Evolutionary conservation across 2,888 invertebrate species (phyloP).

Genomic region (Caenorhabditis macrosperma): DNA sequence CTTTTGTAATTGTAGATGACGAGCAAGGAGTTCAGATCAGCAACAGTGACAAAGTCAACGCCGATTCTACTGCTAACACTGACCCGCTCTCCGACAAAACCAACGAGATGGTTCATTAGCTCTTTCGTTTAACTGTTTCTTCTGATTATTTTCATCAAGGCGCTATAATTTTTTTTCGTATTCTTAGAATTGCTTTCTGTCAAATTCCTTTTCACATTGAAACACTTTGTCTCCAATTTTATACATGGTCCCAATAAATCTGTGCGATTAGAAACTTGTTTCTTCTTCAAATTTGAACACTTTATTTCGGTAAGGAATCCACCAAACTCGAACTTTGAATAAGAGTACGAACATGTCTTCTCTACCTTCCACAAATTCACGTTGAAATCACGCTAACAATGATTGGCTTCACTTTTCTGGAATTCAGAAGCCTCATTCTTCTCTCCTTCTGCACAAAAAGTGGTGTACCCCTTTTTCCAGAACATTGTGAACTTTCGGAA

Average conservation of each 20-base stretch:
- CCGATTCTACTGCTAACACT: background rate
- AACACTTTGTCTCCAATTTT: no score
- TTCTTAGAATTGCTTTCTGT: background rate
- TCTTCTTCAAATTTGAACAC: no score
- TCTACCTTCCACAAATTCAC: no score
- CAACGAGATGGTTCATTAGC: constrained; percentile 40
- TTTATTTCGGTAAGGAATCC: no score
- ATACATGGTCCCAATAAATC: background rate
- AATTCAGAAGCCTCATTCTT: no score
- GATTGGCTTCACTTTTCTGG: no score
- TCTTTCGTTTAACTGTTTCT: background rate
- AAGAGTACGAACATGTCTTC: no score
- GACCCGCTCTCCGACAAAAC: constrained; percentile 55
- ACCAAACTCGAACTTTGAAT: no score
- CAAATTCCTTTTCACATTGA: background rate
- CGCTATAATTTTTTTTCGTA: no score
- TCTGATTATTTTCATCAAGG: background rate
- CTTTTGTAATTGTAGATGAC: constrained; percentile 39
- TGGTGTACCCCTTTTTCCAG: background rate
- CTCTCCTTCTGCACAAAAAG: no score
- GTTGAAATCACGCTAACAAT: no score
- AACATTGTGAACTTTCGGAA: background rate
- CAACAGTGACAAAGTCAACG: constrained; percentile 17
- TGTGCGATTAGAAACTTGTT: background rate
- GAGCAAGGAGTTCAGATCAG: constrained; percentile 49